Conservation (phyloP, 2,888 invertebrate genomes). For the Phengaris arion region DNA sequence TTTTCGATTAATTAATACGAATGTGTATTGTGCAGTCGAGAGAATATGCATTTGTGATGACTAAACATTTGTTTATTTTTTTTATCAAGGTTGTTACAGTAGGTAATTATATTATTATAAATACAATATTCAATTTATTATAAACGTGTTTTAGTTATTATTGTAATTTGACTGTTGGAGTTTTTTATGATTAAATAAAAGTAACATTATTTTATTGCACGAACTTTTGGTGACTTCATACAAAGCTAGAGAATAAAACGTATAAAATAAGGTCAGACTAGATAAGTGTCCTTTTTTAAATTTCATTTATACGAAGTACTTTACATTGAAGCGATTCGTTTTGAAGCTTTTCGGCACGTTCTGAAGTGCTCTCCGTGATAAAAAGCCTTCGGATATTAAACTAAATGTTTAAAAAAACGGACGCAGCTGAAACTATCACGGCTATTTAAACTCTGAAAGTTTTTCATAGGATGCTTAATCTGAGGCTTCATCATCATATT, state of each 20-base stretch:
- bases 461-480: neutral
- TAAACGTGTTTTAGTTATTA: too few species aligned
- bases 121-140: too few species aligned
- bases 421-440: neutral
- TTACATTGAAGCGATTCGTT: constrained; percentile 27
- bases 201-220: neutral
- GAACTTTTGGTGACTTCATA: neutral
- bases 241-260: neutral
- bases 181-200: neutral
- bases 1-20: neutral
- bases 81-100: neutral
- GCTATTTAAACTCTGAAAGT: neutral
- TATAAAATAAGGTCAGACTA: constrained; percentile 3
- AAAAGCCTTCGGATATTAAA: constrained; percentile 2
- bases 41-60: neutral
- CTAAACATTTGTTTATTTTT: neutral
- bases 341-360: constrained; percentile 31
- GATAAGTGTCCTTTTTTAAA: neutral
- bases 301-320: constrained; percentile 9
- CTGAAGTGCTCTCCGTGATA: constrained; percentile 5
- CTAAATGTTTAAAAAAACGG: neutral
- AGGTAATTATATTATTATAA: too few species aligned
- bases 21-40: too few species aligned
- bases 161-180: too few species aligned
- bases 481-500: neutral